Evolutionary conservation across 30 jellyfish, hydroid and myxozoan genomes (phyloP).

Genomic region (Turritopsis dohrnii): DNA sequence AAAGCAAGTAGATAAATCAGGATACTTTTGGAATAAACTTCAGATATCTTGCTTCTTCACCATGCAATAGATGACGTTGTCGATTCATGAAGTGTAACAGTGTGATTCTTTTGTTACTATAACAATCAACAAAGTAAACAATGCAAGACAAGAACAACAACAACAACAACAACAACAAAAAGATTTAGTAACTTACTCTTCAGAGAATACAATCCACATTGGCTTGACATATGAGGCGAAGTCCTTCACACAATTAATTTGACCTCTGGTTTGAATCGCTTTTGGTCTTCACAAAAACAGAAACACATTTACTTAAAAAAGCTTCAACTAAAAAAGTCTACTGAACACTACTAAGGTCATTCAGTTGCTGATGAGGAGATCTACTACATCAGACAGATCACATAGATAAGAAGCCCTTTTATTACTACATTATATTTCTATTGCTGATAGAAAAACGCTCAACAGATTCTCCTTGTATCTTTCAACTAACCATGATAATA

Average conservation of each 20-base stretch:
- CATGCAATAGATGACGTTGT: slow-evolving; percentile 77
- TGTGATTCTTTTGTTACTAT: slow-evolving; percentile 27
- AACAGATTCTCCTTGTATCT: too few relatives aligned
- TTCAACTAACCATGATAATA: too few relatives aligned
- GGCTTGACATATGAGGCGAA: slow-evolving; percentile 68
- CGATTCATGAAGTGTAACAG: slow-evolving; percentile 58
- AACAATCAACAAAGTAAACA: not conserved
- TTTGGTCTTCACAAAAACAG: slow-evolving; percentile 54
- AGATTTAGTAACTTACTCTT: slow-evolving; percentile 29
- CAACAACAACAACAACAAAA: not conserved
- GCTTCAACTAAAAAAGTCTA: too few relatives aligned
- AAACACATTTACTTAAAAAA: not conserved
- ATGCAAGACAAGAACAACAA: not conserved
- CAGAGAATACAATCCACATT: slow-evolving; percentile 74
- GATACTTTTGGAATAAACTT: slow-evolving; percentile 82
- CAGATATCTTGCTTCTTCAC: slow-evolving; percentile 79
- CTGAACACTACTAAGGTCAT: too few relatives aligned
- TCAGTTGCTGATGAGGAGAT: too few relatives aligned
- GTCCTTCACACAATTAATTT: slow-evolving; percentile 81
- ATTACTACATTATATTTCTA: too few relatives aligned
- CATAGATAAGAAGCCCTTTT: too few relatives aligned
- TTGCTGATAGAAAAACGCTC: too few relatives aligned
- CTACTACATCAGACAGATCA: too few relatives aligned
- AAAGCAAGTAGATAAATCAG: not conserved
- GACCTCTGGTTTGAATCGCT: slow-evolving; percentile 96